phyloP scores from a whole-genome alignment of 2,888 invertebrate species.

The Pogonocherus hispidulus region DNA sequence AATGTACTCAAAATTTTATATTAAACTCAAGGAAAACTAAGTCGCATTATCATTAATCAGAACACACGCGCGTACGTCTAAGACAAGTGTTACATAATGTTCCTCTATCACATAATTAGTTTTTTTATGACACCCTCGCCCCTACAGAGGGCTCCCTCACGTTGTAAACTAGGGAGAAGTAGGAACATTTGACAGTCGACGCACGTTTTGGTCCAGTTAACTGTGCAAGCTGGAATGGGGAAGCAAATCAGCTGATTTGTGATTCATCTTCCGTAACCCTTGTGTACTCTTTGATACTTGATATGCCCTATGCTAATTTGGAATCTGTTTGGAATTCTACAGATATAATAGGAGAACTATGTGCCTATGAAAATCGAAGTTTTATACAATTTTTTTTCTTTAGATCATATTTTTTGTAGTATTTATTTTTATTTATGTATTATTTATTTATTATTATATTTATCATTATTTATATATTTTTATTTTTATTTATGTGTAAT shows the following conservation, averaged over 20 bases:
- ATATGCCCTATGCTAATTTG: constrained; percentile 38
- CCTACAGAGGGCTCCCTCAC: constrained; percentile 37
- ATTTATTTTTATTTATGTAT: too few species aligned
- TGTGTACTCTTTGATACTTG: constrained; percentile 45
- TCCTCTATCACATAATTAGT: constrained; percentile 58
- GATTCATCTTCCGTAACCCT: constrained; percentile 30
- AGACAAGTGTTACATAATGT: constrained; percentile 57
- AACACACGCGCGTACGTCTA: constrained; percentile 53
- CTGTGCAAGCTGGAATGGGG: constrained; percentile 53
- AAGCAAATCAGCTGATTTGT: constrained; percentile 64
- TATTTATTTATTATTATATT: too few species aligned
- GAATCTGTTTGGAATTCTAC: constrained; percentile 43
- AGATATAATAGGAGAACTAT: neutral
- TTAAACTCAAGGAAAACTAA: constrained; percentile 29
- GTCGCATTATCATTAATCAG: constrained; percentile 52
- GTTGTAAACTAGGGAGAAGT: constrained; percentile 47
- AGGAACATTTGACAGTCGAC: constrained; percentile 62
- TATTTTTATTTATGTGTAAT: too few species aligned
- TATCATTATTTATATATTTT: too few species aligned
- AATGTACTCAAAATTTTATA: constrained; percentile 14
- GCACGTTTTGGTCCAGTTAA: constrained; percentile 67
- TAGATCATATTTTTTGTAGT: too few species aligned
- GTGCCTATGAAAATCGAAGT: neutral
- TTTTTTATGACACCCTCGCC: constrained; percentile 55
- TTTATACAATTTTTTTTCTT: too few species aligned